Evolutionary conservation across 2,797 vertebrate species (phyloP), one percentile per base, ranked within the genome.

Genomic region (Corythornis leucogaster): DNA sequence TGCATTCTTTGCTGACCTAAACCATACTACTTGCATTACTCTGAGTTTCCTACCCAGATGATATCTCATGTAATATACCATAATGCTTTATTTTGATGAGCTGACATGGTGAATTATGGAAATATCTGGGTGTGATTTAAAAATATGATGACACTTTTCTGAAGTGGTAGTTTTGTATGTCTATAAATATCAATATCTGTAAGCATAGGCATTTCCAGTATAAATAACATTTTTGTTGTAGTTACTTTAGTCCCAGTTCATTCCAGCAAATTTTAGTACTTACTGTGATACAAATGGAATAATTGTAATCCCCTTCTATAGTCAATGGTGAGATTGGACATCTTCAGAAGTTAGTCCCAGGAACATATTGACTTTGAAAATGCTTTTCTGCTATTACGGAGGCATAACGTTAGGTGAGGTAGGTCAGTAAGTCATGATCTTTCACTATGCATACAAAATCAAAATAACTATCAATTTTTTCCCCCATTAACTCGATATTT

Each of bases 131-230:
- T 84, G 67, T 59, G 59, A 51, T 70, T 90, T 59, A 33, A 88
- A 91, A 86, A 87, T 12, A 80, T 73, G 80, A 73, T 73, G 90
- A 73, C 31, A 63, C 6, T 58, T 91, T 57, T 87, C 62, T 81
- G 30, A 90, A 88, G 51, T 67, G 40, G 24, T 81, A 69, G 30
- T 38, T 88, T 79, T 62, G 7, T 45, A 63, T 66, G 55, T 63
- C 90, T 76, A 73, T 81, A 92, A 92, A 81, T 90, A 91, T 48
- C 43, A 53, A 8, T 80, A 92, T 50, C 54, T 82, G 14, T 71
- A 70, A 85, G 50, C 38, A 85, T 4, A 67, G 6, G 12, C 8
- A 85, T 81, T 91, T 83, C 59, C 6, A 55, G 9, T 46, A 63
- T 63, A 84, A 94, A 86, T 86, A 79, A 78, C 75, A 84, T 59